Evolutionary conservation across 2,797 vertebrate species (phyloP).

Genomic region (Acropternis orthonyx): DNA sequence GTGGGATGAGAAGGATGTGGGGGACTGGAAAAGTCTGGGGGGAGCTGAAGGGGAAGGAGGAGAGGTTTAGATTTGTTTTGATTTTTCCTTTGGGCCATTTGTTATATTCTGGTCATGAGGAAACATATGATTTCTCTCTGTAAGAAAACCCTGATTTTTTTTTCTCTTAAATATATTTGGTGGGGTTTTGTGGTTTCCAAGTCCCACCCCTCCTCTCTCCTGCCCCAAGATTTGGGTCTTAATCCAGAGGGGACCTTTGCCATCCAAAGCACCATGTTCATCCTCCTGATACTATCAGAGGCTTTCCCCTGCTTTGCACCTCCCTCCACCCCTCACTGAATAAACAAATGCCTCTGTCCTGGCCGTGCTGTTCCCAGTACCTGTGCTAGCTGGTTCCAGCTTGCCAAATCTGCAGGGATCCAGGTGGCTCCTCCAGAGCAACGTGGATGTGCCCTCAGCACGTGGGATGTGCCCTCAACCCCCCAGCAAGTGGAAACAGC

Average conservation of each 20-base stretch:
- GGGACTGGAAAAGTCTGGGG: background rate
- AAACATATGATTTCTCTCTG: background rate
- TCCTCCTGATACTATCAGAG: background rate
- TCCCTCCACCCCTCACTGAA: background rate
- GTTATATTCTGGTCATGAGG: background rate
- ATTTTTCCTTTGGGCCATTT: background rate
- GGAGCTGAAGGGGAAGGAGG: background rate
- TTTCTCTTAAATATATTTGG: background rate
- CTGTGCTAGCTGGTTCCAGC: background rate
- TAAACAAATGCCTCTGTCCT: background rate
- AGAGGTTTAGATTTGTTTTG: background rate
- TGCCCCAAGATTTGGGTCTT: background rate
- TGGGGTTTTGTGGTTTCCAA: background rate
- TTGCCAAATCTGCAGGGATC: rapidly evolving
- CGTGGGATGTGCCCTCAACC: background rate
- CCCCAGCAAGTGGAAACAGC: background rate
- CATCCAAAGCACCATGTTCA: background rate
- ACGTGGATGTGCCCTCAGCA: background rate
- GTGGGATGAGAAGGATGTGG: background rate
- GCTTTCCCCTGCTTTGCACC: background rate
- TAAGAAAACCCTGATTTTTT: background rate
- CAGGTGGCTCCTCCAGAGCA: background rate
- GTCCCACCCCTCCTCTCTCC: background rate
- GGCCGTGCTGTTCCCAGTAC: background rate
- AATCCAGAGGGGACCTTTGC: background rate